A percentile compares a stretch with the other conserved stretches of the same genome.
phyloP scores from a whole-genome alignment of 2,888 invertebrate species.

The Drosophila fungiperda region DNA sequence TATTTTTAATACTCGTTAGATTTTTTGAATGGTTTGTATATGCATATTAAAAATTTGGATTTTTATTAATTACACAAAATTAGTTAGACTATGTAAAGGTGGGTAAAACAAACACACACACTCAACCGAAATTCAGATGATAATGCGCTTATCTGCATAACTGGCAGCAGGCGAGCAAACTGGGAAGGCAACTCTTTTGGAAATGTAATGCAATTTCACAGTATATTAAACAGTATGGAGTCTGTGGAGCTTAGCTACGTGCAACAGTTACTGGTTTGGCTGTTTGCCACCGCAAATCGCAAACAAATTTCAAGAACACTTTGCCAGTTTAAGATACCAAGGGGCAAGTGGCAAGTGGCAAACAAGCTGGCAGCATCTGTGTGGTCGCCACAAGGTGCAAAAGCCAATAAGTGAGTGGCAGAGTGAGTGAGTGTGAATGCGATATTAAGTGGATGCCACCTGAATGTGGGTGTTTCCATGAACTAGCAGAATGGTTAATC shows the following conservation, averaged over 20 bases:
- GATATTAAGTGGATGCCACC: conserved; percentile 28
- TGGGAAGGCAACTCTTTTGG: conserved; percentile 62
- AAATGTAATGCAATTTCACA: conserved; percentile 79
- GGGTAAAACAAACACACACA: conserved; percentile 19
- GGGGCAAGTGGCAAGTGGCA: neutral
- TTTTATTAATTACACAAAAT: conserved; percentile 15
- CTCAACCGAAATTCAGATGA: conserved; percentile 1
- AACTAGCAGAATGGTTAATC: conserved; percentile 75
- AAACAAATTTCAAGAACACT: conserved; percentile 57
- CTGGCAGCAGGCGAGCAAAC: conserved; percentile 42
- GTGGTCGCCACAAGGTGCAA: conserved; percentile 36
- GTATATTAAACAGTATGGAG: conserved; percentile 74
- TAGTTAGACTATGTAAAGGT: neutral
- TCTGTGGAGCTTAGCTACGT: conserved; percentile 39
- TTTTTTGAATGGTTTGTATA: neutral
- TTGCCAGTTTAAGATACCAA: conserved; percentile 41
- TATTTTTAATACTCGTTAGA: neutral
- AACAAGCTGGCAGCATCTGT: conserved; percentile 15
- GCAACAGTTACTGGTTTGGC: conserved; percentile 52
- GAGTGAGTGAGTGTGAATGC: conserved; percentile 39
- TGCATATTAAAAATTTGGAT: neutral
- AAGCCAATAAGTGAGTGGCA: conserved; percentile 53
- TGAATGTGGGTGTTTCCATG: conserved; percentile 46
- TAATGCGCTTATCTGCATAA: conserved; percentile 75
- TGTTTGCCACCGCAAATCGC: conserved; percentile 54